Conservation (phyloP, 2,888 invertebrate genomes). For the Drosophila prolongata region DNA sequence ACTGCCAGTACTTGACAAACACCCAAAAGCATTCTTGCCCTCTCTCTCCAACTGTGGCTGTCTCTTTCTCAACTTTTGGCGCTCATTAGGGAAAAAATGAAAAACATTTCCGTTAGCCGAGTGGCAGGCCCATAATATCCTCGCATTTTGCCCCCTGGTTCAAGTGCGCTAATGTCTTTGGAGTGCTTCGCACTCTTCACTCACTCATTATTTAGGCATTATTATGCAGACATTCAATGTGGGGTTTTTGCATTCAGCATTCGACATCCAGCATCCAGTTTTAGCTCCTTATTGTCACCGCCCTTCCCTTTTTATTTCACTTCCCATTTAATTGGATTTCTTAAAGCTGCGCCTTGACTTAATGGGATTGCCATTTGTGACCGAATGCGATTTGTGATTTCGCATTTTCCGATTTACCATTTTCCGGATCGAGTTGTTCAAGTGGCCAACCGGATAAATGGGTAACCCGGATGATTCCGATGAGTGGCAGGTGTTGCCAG, state of each 20-base stretch:
- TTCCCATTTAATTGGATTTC: constrained; percentile 69
- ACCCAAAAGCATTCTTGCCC: constrained; percentile 68
- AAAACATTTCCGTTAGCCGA: constrained; percentile 74
- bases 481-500: constrained; percentile 59
- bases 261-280: background rate
- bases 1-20: constrained; percentile 67
- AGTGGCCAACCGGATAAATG: constrained; percentile 30
- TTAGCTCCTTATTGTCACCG: constrained; percentile 57
- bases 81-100: constrained; percentile 68
- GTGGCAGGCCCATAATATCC: constrained; percentile 69
- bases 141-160: constrained; percentile 38
- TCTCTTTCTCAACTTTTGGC: constrained; percentile 13
- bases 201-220: constrained; percentile 60
- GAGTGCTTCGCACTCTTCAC: constrained; percentile 79
- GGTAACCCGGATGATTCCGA: constrained; percentile 9
- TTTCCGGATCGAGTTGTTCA: background rate
- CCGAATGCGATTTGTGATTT: constrained; percentile 56
- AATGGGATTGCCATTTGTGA: constrained; percentile 68
- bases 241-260: constrained; percentile 31
- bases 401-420: constrained; percentile 11
- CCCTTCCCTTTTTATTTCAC: background rate
- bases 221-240: constrained; percentile 66
- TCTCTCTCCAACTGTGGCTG: constrained; percentile 8
- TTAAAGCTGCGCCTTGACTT: constrained; percentile 75
- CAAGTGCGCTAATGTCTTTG: constrained; percentile 82